Base-by-base conservation (phyloP, 2,888 invertebrate species). In the Gerris lacustris region DNA sequence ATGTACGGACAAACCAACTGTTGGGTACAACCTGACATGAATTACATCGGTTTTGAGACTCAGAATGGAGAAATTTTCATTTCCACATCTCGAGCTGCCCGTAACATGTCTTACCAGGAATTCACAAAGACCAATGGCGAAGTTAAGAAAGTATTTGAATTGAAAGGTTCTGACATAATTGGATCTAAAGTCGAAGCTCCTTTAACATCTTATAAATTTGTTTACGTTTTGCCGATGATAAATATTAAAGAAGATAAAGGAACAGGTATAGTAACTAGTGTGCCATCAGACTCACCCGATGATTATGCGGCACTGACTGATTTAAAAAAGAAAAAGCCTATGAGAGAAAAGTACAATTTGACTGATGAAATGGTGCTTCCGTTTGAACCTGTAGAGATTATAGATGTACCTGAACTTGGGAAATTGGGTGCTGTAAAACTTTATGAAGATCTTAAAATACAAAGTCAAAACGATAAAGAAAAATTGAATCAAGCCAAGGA, bases 1-100 rank as follows among this genome's bases (percentile, higher is more conserved):
- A 98, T 99, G 98, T 99, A 97, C 79, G 99, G 99, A 0, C 99
- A 99, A 83, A 99, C 99, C 0, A 99, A 99, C 80, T 98, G 97
- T 80, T 99, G 98, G 96, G 81, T 99, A 5, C 91, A 91, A 78
- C 99, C 99, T 0, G 96, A 97, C 78, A 92, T 98, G 79, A 88
- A 87, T 75, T 98, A 98, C 79, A 87, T 97, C 75, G 96, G 92
- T 0, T 92, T 95, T 80, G 84, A 87, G 78, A 87, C 88, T 0
- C 83, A 84, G 15, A 82, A 84, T 63, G 84, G 84, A 67, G 94
- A 95, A 73, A 84, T 98, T 62, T 96, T 91, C 81, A 85, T 99
- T 67, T 92, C 91, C 76, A 96, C 97, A 0, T 82, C 82, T 73
- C 86, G 97, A 76, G 89, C 99, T 0, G 97, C 98, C 0, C 85